A percentile compares a stretch with the other conserved stretches of the same genome.
Conservation (phyloP, 2,113 vertebrate species). For the Raja brachyura region DNA sequence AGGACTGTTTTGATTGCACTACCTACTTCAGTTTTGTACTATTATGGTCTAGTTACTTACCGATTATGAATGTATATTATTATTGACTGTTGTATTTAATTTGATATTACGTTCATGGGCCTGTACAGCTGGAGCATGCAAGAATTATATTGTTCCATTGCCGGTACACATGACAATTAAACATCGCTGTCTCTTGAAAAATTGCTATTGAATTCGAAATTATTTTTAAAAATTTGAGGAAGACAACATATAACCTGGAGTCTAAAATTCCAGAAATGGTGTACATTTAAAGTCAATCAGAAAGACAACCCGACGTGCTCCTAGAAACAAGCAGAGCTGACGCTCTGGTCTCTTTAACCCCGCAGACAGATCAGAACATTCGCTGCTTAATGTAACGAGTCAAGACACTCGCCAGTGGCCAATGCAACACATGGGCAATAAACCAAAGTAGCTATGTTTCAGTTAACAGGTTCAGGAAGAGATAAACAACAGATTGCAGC, state of each 20-base stretch:
- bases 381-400: not conserved
- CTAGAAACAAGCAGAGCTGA: not conserved
- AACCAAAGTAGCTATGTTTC: not conserved
- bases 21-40: too few relatives aligned
- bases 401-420: not conserved
- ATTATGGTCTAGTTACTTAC: too few relatives aligned
- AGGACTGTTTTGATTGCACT: too few relatives aligned
- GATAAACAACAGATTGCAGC: not conserved
- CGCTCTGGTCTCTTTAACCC: not conserved
- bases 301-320: not conserved
- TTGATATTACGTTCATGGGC: too few relatives aligned
- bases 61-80: too few relatives aligned
- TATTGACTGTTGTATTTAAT: too few relatives aligned
- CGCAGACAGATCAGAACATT: too few relatives aligned
- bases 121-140: too few relatives aligned
- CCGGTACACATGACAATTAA: too few relatives aligned
- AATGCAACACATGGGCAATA: not conserved
- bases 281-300: not conserved
- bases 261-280: not conserved
- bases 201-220: not conserved
- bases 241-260: too few relatives aligned
- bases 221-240: not conserved
- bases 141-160: too few relatives aligned
- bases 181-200: not conserved
- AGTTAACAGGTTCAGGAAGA: not conserved